These are phyloP conservation scores for Tursiops truncatus DNA, from an alignment of 2,113 vertebrate species.

Conservation along the genomic window DNA sequence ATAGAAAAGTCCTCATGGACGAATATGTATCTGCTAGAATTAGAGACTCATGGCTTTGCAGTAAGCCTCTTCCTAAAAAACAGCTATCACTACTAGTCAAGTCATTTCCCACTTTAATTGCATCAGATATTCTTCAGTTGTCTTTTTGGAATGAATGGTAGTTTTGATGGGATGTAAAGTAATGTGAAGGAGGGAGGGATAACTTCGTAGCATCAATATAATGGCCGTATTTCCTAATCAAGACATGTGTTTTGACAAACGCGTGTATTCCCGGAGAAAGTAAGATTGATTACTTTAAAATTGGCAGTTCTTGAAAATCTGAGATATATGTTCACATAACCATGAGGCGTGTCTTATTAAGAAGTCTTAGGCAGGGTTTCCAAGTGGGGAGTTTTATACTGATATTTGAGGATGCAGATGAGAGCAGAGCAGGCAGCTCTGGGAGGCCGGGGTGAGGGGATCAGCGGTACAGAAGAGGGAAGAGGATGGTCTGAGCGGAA, in stretches of 20 bases:
- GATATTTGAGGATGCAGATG: too few relatives aligned
- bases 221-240: background rate
- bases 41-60: background rate
- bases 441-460: background rate
- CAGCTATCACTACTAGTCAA: background rate
- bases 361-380: background rate
- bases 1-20: background rate
- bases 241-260: background rate
- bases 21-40: background rate
- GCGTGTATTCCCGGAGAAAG: background rate
- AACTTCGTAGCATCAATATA: too few relatives aligned
- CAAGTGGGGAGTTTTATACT: background rate
- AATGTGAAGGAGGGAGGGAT: background rate
- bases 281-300: conserved; percentile 2
- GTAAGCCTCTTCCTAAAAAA: background rate
- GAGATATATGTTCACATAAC: background rate
- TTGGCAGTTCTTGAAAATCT: background rate
- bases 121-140: background rate
- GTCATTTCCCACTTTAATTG: background rate
- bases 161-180: background rate
- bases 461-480: background rate
- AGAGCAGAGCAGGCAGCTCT: rapidly evolving
- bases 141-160: background rate
- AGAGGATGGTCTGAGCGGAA: background rate
- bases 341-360: background rate